These are phyloP conservation scores for Siniperca knerii DNA, from an alignment of 2,113 vertebrate species.

Conservation along the genomic window DNA sequence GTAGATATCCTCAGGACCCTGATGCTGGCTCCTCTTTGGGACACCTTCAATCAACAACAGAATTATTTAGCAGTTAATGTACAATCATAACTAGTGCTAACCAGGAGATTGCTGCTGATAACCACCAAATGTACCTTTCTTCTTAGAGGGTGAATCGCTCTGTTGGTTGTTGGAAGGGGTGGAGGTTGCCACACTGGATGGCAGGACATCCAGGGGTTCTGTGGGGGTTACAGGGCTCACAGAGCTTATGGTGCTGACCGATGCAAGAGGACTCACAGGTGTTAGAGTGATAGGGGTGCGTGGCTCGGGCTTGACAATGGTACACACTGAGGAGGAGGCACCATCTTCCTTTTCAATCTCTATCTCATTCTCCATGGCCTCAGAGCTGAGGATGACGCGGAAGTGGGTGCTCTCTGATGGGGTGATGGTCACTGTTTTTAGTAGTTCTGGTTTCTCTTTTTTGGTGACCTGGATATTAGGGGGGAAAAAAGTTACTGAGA, in stretches of 20 bases:
- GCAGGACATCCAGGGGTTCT: slow-evolving; percentile 66
- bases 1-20: slow-evolving; percentile 98
- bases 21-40: slow-evolving; percentile 96
- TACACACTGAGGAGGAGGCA: slow-evolving; percentile 77
- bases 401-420: slow-evolving; percentile 97
- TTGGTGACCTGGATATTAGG: slow-evolving; percentile 86
- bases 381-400: slow-evolving; percentile 93
- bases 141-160: slow-evolving; percentile 94
- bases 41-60: slow-evolving; percentile 84
- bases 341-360: slow-evolving; percentile 80
- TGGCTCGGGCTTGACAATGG: slow-evolving; percentile 92
- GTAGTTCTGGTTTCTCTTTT: slow-evolving; percentile 89
- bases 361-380: slow-evolving; percentile 84
- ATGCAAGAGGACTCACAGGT: slow-evolving; percentile 23
- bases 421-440: slow-evolving; percentile 90
- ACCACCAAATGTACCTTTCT: slow-evolving; percentile 87
- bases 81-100: background rate
- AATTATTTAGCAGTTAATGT: slow-evolving; percentile 2
- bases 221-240: slow-evolving; percentile 53
- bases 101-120: background rate
- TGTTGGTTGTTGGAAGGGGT: slow-evolving; percentile 78
- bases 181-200: slow-evolving; percentile 72
- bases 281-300: slow-evolving; percentile 82
- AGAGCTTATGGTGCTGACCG: slow-evolving; percentile 42
- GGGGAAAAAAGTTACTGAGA: background rate